Conservation (phyloP, 2,797 vertebrate genomes). For the Xyrichtys novacula region DNA sequence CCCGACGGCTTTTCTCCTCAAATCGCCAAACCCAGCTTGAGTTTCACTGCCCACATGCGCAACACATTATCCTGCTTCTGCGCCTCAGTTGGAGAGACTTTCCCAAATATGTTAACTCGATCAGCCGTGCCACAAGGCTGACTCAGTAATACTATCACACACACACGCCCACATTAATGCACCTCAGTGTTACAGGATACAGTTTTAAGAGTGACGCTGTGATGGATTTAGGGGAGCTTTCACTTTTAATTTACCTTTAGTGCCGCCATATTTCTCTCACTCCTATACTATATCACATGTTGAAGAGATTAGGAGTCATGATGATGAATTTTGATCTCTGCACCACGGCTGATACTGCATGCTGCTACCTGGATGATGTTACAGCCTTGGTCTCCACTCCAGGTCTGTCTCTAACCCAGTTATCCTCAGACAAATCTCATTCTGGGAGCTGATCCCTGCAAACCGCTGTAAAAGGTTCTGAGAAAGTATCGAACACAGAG, state of each 20-base stretch:
- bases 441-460: slow-evolving; percentile 66
- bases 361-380: slow-evolving; percentile 74
- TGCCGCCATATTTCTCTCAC: slow-evolving; percentile 57
- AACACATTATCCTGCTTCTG: slow-evolving; percentile 66
- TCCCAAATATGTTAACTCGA: slow-evolving; percentile 71
- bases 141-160: slow-evolving; percentile 71
- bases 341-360: slow-evolving; percentile 42
- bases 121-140: slow-evolving; percentile 63
- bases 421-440: slow-evolving; percentile 82
- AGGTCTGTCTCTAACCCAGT: slow-evolving; percentile 72
- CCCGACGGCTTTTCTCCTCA: slow-evolving; percentile 43
- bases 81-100: slow-evolving; percentile 52
- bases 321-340: slow-evolving; percentile 55
- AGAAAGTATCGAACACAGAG: slow-evolving; percentile 34
- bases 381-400: slow-evolving; percentile 56
- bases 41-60: slow-evolving; percentile 71
- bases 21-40: slow-evolving; percentile 41
- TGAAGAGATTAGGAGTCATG: slow-evolving; percentile 66
- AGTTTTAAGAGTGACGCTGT: slow-evolving; percentile 40
- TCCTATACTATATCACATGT: slow-evolving; percentile 56
- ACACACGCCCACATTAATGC: slow-evolving; percentile 56
- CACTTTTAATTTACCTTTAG: slow-evolving; percentile 59
- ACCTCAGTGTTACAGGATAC: slow-evolving; percentile 49
- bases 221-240: slow-evolving; percentile 60
- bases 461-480: slow-evolving; percentile 42